Percentiles rank a stretch among this genome's conserved stretches.
phyloP scores from a whole-genome alignment of 2,113 vertebrate species.

The Oncorhynchus clarkii region DNA sequence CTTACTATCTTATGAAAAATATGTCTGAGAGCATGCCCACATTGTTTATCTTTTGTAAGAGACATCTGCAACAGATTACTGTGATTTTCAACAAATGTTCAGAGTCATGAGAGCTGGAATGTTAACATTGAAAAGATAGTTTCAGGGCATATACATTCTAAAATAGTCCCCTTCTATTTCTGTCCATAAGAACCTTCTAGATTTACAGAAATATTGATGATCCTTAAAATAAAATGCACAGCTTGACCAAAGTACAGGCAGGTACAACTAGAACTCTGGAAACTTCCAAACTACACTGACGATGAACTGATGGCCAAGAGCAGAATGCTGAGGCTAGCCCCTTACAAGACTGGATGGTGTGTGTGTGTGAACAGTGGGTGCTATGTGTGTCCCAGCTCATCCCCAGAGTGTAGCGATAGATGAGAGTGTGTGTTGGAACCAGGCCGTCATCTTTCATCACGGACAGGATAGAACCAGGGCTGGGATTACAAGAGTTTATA shows the following conservation, averaged over 20 bases:
- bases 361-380: constrained; percentile 19
- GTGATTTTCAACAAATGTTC: too few species aligned
- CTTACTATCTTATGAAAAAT: too few species aligned
- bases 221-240: background rate
- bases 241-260: background rate
- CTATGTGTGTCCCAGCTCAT: constrained; percentile 51
- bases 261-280: too few species aligned
- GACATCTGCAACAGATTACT: too few species aligned
- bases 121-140: background rate
- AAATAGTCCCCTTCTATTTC: background rate
- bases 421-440: constrained; percentile 55
- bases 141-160: background rate
- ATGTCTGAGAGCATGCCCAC: too few species aligned
- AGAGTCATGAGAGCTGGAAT: too few species aligned
- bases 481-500: constrained; percentile 65
- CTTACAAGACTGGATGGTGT: background rate
- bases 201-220: background rate
- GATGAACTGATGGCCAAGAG: background rate
- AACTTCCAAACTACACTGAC: too few species aligned
- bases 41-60: too few species aligned
- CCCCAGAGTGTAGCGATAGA: constrained; percentile 69
- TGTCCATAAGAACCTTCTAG: background rate
- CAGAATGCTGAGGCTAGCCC: background rate
- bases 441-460: constrained; percentile 66
- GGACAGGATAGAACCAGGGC: constrained; percentile 65